A percentile compares a stretch with the other conserved stretches of the same genome.
These are phyloP conservation scores for Hirtodrosophila duncani DNA, from an alignment of 2,888 invertebrate genomes.

Conservation along the genomic window DNA sequence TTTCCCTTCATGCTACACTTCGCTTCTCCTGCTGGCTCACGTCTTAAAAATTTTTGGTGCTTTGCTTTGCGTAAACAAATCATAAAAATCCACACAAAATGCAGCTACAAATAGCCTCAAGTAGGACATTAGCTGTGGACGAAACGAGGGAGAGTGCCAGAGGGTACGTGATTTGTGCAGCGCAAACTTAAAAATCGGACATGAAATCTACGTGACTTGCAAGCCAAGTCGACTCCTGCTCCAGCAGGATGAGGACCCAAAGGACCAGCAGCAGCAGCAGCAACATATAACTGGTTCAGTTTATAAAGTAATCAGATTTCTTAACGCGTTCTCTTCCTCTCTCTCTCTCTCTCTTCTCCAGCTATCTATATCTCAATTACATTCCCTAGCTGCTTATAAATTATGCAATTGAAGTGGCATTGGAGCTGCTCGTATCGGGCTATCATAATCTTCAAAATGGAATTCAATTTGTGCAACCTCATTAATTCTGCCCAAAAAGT, in stretches of 20 bases:
- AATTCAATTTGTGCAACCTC: slow-evolving; percentile 63
- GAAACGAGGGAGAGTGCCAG: neutral
- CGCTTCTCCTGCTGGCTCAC: slow-evolving; percentile 35
- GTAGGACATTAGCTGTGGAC: slow-evolving; percentile 55
- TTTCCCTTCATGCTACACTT: slow-evolving; percentile 1
- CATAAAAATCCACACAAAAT: slow-evolving; percentile 70
- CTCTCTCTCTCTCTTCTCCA: neutral
- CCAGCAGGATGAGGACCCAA: slow-evolving; percentile 1
- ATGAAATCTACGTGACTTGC: slow-evolving; percentile 71
- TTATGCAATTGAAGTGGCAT: slow-evolving; percentile 53
- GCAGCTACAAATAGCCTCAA: slow-evolving; percentile 67
- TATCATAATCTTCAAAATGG: slow-evolving; percentile 60
- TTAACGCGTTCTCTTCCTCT: too few species aligned
- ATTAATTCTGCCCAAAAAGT: slow-evolving; percentile 43
- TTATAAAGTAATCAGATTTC: slow-evolving; percentile 59
- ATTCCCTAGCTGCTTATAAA: slow-evolving; percentile 41
- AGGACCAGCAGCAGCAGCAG: slow-evolving; percentile 2
- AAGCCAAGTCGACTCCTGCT: slow-evolving; percentile 27
- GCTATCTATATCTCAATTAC: neutral
- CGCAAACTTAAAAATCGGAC: slow-evolving; percentile 74
- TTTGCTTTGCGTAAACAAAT: slow-evolving; percentile 63
- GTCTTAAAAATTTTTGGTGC: slow-evolving; percentile 30
- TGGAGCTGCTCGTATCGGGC: slow-evolving; percentile 5
- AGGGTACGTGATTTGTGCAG: slow-evolving; percentile 69
- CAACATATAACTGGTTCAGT: slow-evolving; percentile 9